Evolutionary conservation across 2,797 vertebrate genomes (phyloP).

Genomic region (Falco cherrug): DNA sequence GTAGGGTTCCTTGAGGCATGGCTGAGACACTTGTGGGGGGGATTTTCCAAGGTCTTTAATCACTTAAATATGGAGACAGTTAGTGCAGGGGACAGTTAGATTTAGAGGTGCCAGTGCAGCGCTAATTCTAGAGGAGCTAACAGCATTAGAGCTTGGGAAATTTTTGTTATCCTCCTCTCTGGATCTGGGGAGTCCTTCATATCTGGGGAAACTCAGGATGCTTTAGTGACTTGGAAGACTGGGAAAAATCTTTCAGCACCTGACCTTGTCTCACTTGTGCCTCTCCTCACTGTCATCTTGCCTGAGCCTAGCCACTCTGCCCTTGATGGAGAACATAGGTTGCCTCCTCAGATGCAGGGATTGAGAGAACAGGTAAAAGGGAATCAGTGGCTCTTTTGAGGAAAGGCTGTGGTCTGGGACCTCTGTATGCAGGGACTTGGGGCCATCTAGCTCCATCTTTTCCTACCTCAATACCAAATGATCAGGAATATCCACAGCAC

Average conservation of each 20-base stretch:
- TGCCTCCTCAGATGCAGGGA: not conserved
- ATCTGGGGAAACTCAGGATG: not conserved
- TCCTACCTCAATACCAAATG: not conserved
- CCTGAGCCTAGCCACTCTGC: not conserved
- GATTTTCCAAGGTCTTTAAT: not conserved
- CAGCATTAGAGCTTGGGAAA: not conserved
- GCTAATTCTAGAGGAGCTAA: not conserved
- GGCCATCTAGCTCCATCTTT: not conserved
- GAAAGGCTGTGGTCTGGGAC: not conserved
- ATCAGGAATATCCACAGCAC: not conserved
- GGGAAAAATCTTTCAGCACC: not conserved
- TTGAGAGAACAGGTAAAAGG: not conserved
- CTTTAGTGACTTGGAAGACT: not conserved
- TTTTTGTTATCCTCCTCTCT: not conserved
- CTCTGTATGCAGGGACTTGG: not conserved
- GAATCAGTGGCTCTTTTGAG: not conserved
- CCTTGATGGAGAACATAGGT: not conserved
- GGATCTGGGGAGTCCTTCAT: not conserved
- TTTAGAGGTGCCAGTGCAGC: not conserved
- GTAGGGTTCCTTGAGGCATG: rapidly evolving
- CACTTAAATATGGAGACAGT: not conserved
- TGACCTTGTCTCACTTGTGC: not conserved
- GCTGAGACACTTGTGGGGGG: not conserved
- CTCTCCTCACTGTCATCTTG: not conserved
- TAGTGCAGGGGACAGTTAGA: not conserved